Base-by-base conservation (phyloP, 2,797 vertebrate species). In the Malacoctenus gilli region DNA sequence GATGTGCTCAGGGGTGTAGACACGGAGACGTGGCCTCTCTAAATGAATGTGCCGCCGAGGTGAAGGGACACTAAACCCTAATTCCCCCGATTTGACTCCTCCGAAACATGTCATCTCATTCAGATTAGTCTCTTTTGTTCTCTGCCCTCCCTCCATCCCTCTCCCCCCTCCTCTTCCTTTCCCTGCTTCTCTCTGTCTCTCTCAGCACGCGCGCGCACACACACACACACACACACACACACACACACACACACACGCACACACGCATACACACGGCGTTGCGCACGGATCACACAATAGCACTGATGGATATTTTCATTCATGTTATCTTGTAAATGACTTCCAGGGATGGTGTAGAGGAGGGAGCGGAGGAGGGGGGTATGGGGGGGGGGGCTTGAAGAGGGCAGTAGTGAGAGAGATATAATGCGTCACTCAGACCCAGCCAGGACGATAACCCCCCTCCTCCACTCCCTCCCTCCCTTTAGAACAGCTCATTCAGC, bases 41-140 rank as follows among this genome's bases (percentile, higher is more conserved):
- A 89, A 90, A 87, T 86, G 75, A 90, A 89, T 85, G 74, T 77
- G 69, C 79, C 41, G 64, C 40, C 32, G 48, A 83, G 83, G 86
- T 90, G 87, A 89, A 84, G 86, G 85, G 84, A 86, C 85, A 79
- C 85, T 85, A 88, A 91, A 83, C 87, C 69, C 76, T 89, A 88
- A 91, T 91, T 90, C 89, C 86, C 82, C 34, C 57, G 68, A 86
- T 89, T 90, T 89, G 89, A 91, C 87, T 89, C 85, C 82, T 89
- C 78, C 30, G 70, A 91, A 90, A 89, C 89, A 88, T 89, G 88
- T 90, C 89, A 89, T 90, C 88, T 89, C 83, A 80, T 85, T 89
- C 83, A 89, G 89, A 91, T 92, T 91, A 89, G 83, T 87, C 82
- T 88, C 88, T 90, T 90, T 91, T 91, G 87, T 91, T 90, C 87